These are phyloP conservation scores for Gymnoscopelus braueri DNA, from an alignment of 2,797 vertebrate species.

Conservation along the genomic window DNA sequence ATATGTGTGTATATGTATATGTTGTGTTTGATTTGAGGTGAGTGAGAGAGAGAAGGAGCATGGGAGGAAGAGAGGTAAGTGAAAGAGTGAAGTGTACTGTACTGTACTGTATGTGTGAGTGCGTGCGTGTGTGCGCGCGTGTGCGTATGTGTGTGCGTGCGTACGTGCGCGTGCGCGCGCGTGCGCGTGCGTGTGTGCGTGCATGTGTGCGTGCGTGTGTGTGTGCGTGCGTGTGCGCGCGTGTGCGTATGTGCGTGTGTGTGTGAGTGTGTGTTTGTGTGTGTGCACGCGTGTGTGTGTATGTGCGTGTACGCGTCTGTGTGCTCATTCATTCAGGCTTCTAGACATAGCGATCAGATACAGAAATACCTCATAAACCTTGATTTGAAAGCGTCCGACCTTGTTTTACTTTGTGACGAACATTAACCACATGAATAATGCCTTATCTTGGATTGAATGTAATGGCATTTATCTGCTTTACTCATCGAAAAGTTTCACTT, in stretches of 20 bases:
- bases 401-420: conserved; percentile 85
- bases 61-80: not conserved
- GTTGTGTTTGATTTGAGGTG: conserved; percentile 1
- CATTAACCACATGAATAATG: conserved; percentile 94
- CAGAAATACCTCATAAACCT: conserved; percentile 88
- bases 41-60: not conserved
- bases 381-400: conserved; percentile 76
- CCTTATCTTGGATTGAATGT: conserved; percentile 99
- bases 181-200: conserved; percentile 4
- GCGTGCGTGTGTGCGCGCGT: conserved; percentile 9
- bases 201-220: conserved; percentile 14
- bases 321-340: conserved; percentile 72
- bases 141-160: conserved; percentile 22
- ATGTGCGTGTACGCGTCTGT: conserved; percentile 12
- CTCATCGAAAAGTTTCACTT: conserved; percentile 81
- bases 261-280: conserved; percentile 19
- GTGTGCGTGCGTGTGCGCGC: conserved; percentile 14
- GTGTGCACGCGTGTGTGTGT: conserved; percentile 17
- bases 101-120: not conserved
- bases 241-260: conserved; percentile 9
- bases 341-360: conserved; percentile 80
- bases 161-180: conserved; percentile 17
- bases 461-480: conserved; percentile 91
- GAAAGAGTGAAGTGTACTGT: not conserved
- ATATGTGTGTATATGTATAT: conserved; percentile 13